Evolutionary conservation across 2,113 vertebrate genomes (phyloP), one percentile per base, ranked within the genome.

Genomic region (Forbesichthys papilliferus): DNA sequence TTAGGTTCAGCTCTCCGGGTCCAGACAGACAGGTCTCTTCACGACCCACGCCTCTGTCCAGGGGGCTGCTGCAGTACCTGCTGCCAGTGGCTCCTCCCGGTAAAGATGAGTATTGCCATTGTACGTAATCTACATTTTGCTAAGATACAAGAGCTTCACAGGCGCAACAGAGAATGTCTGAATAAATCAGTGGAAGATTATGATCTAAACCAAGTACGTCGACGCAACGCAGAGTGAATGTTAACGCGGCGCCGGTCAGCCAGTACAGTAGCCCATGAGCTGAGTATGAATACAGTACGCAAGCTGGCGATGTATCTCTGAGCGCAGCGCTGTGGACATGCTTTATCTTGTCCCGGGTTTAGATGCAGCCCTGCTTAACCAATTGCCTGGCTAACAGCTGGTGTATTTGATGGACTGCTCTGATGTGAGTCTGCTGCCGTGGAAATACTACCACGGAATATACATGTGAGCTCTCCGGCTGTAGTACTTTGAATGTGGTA

Each of bases 331-430:
- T 71, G 68, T 58, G 74, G 75, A 67, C 74, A 71, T 53, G 11
- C 68, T 70, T 74, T 70, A 61, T 78, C 80, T 81, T 47, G 69
- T 54, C 66, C 83, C 68, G 60, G 64, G 48, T 64, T 83, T 75
- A 64, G 79, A 73, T 78, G 64, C 71, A 70, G 56, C 79, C 34
- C 36, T 64, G 66, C 82, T 75, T 48, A 83, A 83, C 81, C 72
- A 89, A 83, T 80, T 83, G 81, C 48, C 72, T 70, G 68, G 65
- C 64, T 79, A 74, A 71, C 68, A 60, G 74, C 11, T 61, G 70
- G 70, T 20, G 36, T 73, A 72, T 20, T 74, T 89, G 83, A 88
- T 88, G 81, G 85, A 86, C 9, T 71, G 71, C 65, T 53, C 66
- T 0, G 0, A 56, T 62, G 57, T 78, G 33, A 71, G 70, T 13